These are phyloP conservation scores for Gortyna flavago DNA, from an alignment of 2,888 invertebrate genomes.

Conservation along the genomic window DNA sequence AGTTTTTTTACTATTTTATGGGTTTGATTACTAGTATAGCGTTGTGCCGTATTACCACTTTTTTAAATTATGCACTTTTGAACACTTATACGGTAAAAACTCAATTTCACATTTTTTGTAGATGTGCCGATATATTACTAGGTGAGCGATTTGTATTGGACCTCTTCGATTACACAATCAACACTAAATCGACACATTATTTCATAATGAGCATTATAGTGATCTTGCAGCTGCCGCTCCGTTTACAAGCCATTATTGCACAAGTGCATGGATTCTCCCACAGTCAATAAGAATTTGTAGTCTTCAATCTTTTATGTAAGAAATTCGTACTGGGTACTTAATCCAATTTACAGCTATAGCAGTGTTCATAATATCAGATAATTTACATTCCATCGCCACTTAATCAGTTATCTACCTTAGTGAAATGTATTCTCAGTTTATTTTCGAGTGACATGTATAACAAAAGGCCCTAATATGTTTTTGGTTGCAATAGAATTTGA, in stretches of 20 bases:
- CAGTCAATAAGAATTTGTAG: background rate
- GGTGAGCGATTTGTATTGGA: conserved; percentile 5
- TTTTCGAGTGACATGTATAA: background rate
- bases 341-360: background rate
- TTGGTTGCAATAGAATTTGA: background rate
- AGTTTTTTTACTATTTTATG: too few relatives aligned
- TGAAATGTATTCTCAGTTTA: background rate
- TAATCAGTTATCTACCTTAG: background rate
- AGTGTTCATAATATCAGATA: background rate
- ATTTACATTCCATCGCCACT: background rate
- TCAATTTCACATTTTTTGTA: too few relatives aligned
- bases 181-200: background rate
- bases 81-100: too few relatives aligned
- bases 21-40: too few relatives aligned
- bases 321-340: background rate
- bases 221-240: background rate
- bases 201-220: background rate
- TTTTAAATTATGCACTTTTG: too few relatives aligned
- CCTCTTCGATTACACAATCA: background rate
- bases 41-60: too few relatives aligned
- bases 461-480: background rate
- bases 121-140: too few relatives aligned
- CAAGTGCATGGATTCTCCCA: conserved; percentile 9
- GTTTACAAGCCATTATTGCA: conserved; percentile 11
- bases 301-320: background rate